phyloP scores from a whole-genome alignment of 2,888 invertebrate genomes.

The Raillietiella orientalis region DNA sequence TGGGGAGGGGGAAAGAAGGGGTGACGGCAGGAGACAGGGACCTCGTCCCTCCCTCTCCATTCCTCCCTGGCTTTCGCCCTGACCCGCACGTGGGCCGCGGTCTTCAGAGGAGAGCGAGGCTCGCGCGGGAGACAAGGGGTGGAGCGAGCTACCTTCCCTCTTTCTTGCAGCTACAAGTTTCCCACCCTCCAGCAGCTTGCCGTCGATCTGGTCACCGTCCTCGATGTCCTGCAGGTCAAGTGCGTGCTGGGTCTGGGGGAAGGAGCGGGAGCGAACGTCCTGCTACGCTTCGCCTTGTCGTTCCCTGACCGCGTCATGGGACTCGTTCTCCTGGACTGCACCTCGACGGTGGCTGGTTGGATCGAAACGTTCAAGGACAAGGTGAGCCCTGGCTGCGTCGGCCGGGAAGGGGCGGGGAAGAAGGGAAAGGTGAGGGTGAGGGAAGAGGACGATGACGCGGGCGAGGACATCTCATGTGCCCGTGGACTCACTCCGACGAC shows the following conservation, averaged over 20 bases:
- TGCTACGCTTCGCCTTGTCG: conserved; percentile 49
- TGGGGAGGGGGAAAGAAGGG: no score
- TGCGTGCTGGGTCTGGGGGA: conserved; percentile 57
- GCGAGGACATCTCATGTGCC: no score
- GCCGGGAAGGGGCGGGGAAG: conserved; percentile 1
- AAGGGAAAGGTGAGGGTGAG: background rate
- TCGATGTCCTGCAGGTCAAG: conserved; percentile 47
- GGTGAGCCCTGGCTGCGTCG: conserved; percentile 13
- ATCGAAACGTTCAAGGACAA: conserved; percentile 54
- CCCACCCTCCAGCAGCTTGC: conserved; percentile 48
- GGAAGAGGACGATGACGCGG: background rate
- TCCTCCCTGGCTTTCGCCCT: no score
- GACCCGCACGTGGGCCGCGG: no score
- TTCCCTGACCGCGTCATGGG: conserved; percentile 44
- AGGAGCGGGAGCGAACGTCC: conserved; percentile 56
- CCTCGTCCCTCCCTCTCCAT: no score
- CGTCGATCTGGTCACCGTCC: conserved; percentile 41
- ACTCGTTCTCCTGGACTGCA: conserved; percentile 52
- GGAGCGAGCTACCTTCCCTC: background rate
- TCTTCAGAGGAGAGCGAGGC: no score
- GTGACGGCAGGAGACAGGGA: no score
- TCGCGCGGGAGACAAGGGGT: no score
- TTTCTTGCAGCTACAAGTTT: conserved; percentile 31
- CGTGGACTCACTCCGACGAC: no score
- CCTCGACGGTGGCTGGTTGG: conserved; percentile 51